phyloP scores from a whole-genome alignment of 2,888 invertebrate genomes.

The Odontomyia ornata region DNA sequence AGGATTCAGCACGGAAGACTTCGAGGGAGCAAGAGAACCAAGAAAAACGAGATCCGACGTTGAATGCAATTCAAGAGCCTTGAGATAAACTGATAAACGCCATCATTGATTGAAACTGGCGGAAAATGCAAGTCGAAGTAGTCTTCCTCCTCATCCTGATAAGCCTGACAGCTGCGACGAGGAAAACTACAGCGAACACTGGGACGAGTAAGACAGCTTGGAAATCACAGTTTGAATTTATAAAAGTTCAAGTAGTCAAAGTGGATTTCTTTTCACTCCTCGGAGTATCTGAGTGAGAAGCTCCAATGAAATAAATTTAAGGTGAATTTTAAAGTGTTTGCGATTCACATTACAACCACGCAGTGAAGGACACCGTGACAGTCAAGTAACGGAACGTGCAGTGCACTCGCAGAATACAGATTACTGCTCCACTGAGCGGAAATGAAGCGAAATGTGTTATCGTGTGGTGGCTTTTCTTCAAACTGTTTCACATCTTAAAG shows the following conservation, averaged over 20 bases:
- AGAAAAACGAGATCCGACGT: no score
- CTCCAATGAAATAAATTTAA: conserved; percentile 21
- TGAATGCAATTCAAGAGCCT: conserved; percentile 4
- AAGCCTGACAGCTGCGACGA: conserved; percentile 1
- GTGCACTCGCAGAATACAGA: no score
- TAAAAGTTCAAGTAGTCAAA: conserved; percentile 24
- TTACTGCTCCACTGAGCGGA: no score
- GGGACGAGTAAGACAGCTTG: neutral
- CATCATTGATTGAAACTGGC: conserved; percentile 41
- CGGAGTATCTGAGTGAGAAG: neutral
- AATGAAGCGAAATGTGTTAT: no score
- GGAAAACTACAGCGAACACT: neutral
- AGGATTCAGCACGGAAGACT: conserved; percentile 16
- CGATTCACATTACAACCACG: no score
- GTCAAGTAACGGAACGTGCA: no score
- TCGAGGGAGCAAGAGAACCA: neutral
- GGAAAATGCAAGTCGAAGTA: conserved; percentile 20
- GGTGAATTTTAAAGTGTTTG: neutral
- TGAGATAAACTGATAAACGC: conserved; percentile 37
- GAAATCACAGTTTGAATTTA: conserved; percentile 22
- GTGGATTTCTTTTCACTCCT: neutral
- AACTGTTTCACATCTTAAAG: no score
- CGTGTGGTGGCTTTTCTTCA: no score
- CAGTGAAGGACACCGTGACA: no score
- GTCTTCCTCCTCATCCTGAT: neutral